phyloP scores from a whole-genome alignment of 2,888 invertebrate genomes.

The Lepas anatifera region DNA sequence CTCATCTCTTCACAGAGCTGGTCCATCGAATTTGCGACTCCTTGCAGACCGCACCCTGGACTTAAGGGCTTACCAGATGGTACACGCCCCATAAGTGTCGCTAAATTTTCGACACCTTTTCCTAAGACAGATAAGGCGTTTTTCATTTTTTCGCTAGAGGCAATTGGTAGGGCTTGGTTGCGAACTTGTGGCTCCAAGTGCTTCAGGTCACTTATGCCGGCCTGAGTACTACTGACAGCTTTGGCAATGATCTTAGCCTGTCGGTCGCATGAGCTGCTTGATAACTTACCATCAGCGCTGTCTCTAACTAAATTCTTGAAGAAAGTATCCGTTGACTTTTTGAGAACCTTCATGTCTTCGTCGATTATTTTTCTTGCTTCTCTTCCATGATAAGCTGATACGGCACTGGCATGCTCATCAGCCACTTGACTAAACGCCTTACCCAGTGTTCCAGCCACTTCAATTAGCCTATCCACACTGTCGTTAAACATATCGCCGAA shows the following conservation, averaged over 20 bases:
- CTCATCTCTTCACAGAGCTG: background rate
- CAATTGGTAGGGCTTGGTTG: background rate
- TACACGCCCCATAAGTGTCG: background rate
- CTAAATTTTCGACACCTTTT: background rate
- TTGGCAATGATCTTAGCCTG: background rate
- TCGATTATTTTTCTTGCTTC: slow-evolving; percentile 14
- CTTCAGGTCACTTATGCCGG: background rate
- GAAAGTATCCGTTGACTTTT: background rate
- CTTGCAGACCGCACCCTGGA: background rate
- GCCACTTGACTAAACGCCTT: slow-evolving; percentile 44
- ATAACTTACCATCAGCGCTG: background rate
- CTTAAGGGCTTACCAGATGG: background rate
- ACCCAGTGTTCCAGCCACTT: background rate
- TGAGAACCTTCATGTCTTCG: background rate
- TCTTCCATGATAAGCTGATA: background rate
- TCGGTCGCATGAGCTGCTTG: background rate
- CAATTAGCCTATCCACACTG: background rate
- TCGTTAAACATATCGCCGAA: background rate
- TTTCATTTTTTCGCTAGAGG: background rate
- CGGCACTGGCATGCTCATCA: slow-evolving; percentile 58
- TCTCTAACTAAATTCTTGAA: background rate
- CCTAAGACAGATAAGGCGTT: background rate
- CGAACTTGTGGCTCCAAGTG: background rate
- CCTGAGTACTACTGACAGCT: background rate
- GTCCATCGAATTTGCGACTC: background rate